Evolutionary conservation across 2,113 vertebrate species (phyloP).

Genomic region (Microcebus griseorufus): DNA sequence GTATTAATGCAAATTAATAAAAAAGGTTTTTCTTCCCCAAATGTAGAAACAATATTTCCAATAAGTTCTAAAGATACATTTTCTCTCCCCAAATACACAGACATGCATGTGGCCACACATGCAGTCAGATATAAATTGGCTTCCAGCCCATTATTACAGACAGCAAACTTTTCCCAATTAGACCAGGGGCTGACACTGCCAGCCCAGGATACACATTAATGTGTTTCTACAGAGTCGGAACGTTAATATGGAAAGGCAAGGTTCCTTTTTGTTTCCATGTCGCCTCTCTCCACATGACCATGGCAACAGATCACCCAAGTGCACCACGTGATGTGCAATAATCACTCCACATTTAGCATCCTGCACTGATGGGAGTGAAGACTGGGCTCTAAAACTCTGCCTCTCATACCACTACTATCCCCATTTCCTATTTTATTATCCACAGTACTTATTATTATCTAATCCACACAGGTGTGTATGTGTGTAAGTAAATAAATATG

Average conservation of each 20-base stretch:
- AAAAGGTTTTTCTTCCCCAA: not conserved
- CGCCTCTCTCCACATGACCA: not conserved
- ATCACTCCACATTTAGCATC: not conserved
- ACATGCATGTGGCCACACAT: not conserved
- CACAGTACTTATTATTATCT: not conserved
- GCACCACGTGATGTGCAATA: no score
- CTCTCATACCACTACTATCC: no score
- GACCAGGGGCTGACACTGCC: not conserved
- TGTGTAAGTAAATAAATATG: not conserved
- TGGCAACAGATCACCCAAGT: not conserved
- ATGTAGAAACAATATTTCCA: conserved; percentile 26
- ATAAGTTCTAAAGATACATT: not conserved
- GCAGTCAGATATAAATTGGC: not conserved
- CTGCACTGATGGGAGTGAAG: not conserved
- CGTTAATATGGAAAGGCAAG: not conserved
- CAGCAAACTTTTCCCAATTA: not conserved
- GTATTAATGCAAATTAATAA: not conserved
- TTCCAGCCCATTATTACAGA: not conserved
- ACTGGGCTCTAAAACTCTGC: not conserved
- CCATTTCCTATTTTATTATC: not conserved
- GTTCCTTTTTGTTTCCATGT: not conserved
- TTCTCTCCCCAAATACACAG: not conserved
- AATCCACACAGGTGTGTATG: not conserved
- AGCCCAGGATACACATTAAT: not conserved
- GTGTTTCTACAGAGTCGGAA: not conserved